phyloP scores from a whole-genome alignment of 1,140 invertebrate species.

The Sarcophaga peregrina region DNA sequence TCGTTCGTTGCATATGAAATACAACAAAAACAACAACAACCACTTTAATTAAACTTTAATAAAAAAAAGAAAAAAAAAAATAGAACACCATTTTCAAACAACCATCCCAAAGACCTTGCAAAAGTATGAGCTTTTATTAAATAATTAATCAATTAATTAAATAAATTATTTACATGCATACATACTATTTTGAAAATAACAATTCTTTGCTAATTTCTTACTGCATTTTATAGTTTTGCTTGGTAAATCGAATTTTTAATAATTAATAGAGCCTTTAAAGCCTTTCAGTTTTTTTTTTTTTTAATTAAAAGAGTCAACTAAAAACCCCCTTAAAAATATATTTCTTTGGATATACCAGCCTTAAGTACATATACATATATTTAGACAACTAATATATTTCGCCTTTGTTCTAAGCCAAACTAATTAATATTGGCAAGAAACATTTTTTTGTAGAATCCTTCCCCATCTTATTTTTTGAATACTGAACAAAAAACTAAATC shows the following conservation, averaged over 20 bases:
- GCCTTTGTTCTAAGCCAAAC: not conserved
- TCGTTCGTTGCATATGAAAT: not conserved
- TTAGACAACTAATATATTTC: not conserved
- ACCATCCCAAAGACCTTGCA: not conserved
- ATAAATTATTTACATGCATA: too few species aligned
- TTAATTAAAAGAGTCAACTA: too few species aligned
- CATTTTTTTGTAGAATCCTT: slow-evolving; percentile 9
- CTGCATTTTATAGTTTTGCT: not conserved
- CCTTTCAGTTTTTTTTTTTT: too few species aligned
- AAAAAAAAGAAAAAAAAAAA: not conserved
- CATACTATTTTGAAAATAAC: too few species aligned
- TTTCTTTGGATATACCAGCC: too few species aligned
- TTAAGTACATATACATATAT: not conserved
- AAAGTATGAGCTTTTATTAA: not conserved
- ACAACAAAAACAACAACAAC: not conserved
- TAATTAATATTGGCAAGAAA: too few species aligned
- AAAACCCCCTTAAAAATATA: not conserved
- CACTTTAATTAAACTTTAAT: slow-evolving; percentile 2
- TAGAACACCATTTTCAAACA: too few species aligned
- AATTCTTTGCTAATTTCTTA: too few species aligned
- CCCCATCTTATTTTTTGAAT: not conserved
- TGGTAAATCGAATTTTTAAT: not conserved
- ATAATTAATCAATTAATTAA: too few species aligned
- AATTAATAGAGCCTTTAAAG: not conserved
- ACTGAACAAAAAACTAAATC: not conserved